Percentiles rank a stretch among this genome's conserved stretches.
phyloP scores from a whole-genome alignment of 2,113 vertebrate genomes.

The Ranitomeya variabilis region DNA sequence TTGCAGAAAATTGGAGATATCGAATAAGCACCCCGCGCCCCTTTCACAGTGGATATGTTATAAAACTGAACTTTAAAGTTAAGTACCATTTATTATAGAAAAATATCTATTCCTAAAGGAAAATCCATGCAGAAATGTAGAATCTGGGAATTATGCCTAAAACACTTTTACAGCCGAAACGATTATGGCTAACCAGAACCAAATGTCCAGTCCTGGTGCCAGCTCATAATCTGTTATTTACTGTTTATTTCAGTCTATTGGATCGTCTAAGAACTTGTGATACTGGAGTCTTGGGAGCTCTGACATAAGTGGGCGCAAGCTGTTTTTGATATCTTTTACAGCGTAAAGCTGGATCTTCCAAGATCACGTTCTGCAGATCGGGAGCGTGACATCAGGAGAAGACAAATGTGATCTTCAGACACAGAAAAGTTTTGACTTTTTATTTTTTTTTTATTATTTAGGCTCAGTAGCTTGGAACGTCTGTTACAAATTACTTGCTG shows the following conservation, averaged over 20 bases:
- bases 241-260: not conserved
- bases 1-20: not conserved
- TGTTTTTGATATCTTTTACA: not conserved
- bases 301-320: not conserved
- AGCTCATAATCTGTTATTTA: not conserved
- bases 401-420: not conserved
- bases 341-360: not conserved
- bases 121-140: not conserved
- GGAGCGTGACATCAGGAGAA: not conserved
- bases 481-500: not conserved
- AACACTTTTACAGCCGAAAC: not conserved
- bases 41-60: not conserved
- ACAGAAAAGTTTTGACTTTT: not conserved
- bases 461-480: not conserved
- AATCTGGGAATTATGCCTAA: not conserved
- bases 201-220: not conserved
- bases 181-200: slow-evolving; percentile 1
- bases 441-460: not conserved
- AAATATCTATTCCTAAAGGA: not conserved
- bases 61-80: not conserved
- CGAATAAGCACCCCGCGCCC: not conserved
- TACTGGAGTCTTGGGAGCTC: not conserved
- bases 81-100: not conserved
- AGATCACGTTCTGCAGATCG: not conserved
- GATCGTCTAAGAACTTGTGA: not conserved